These are phyloP conservation scores for Takifugu bimaculatus DNA, from an alignment of 2,113 vertebrate genomes.

Conservation along the genomic window DNA sequence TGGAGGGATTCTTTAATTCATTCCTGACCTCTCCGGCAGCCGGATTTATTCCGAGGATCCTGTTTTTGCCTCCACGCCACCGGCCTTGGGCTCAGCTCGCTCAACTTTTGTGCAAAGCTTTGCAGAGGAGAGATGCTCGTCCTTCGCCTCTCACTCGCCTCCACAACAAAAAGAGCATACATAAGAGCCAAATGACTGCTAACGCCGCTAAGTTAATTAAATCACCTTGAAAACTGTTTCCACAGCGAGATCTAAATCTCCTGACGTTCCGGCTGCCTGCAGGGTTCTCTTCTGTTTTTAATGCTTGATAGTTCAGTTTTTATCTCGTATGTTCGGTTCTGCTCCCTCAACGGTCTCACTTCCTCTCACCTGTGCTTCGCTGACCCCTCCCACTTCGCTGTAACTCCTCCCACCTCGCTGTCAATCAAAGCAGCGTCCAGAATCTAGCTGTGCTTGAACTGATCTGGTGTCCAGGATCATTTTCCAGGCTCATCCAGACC, in stretches of 20 bases:
- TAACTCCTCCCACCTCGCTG: background rate
- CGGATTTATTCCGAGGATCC: too few species aligned
- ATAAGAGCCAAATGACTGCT: background rate
- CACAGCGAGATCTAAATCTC: too few species aligned
- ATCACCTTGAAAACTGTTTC: background rate
- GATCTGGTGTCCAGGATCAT: too few species aligned
- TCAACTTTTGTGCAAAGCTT: background rate
- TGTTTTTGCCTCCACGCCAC: background rate
- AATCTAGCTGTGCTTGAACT: too few species aligned
- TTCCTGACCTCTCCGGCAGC: too few species aligned
- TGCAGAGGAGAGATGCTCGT: background rate
- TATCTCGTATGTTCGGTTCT: too few species aligned
- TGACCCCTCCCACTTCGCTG: background rate
- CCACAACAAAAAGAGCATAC: background rate
- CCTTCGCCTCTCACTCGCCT: background rate
- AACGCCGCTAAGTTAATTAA: background rate
- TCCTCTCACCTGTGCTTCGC: too few species aligned
- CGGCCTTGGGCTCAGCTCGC: background rate
- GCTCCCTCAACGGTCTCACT: background rate
- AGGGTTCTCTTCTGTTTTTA: too few species aligned
- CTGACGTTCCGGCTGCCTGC: too few species aligned
- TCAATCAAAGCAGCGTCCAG: conserved; percentile 1
- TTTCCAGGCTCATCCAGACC: too few species aligned
- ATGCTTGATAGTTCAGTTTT: too few species aligned
- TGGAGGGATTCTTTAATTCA: too few species aligned